Percentiles rank a stretch among this genome's conserved stretches.
Conservation (phyloP, 1,140 invertebrate genomes). For the Brachionus paranguensis region DNA sequence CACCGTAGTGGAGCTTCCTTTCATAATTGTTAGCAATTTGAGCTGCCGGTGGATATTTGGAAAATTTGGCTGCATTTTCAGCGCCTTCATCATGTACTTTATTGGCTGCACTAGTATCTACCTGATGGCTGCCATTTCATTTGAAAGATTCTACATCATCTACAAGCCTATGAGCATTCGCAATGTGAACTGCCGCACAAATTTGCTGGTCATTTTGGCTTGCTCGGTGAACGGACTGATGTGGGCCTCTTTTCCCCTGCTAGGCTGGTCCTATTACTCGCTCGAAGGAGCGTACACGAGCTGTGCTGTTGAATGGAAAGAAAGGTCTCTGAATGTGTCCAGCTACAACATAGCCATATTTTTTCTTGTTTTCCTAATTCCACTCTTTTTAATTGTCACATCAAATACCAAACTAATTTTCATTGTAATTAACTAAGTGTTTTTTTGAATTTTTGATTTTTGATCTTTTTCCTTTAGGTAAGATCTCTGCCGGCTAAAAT, state of each 20-base stretch:
- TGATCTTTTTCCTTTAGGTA: neutral
- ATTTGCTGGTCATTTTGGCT: neutral
- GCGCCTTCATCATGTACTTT: slow-evolving; percentile 27
- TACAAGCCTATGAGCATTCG: slow-evolving; percentile 29
- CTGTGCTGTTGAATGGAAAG: slow-evolving; percentile 35
- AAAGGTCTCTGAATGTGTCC: slow-evolving; percentile 9
- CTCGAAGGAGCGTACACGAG: slow-evolving; percentile 28
- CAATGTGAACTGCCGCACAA: neutral
- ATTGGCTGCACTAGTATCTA: slow-evolving; percentile 37
- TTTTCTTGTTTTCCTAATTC: slow-evolving; percentile 14
- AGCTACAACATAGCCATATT: slow-evolving; percentile 28
- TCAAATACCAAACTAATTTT: neutral
- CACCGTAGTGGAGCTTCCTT: neutral
- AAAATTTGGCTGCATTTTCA: neutral
- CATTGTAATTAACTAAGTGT: neutral
- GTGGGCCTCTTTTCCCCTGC: slow-evolving; percentile 10
- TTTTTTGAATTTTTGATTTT: neutral
- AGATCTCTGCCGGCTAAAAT: slow-evolving; percentile 5
- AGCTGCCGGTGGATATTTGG: neutral
- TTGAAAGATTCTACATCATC: slow-evolving; percentile 38
- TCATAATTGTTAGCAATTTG: slow-evolving; percentile 21
- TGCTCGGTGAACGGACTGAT: slow-evolving; percentile 18
- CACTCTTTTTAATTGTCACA: neutral
- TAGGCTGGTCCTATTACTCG: slow-evolving; percentile 35
- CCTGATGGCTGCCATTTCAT: slow-evolving; percentile 33